phyloP scores from a whole-genome alignment of 2,113 vertebrate genomes.

The Fulmarus glacialis region DNA sequence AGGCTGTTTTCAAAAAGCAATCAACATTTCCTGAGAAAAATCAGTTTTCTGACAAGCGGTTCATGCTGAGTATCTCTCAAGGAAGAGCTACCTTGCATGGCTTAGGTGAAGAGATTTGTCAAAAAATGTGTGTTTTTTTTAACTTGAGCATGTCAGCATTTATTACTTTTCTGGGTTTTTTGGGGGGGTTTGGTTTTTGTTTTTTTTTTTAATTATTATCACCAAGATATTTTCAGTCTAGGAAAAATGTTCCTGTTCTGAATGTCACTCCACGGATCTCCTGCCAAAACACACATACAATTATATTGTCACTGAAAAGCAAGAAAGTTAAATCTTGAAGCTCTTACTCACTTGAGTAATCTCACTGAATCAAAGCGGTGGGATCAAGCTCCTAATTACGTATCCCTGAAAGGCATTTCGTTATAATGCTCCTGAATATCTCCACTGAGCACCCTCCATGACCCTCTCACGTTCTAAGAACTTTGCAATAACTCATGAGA shows the following conservation, averaged over 20 bases:
- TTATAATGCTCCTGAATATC: background rate
- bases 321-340: background rate
- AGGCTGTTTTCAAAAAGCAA: background rate
- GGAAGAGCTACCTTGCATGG: background rate
- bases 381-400: background rate
- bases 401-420: background rate
- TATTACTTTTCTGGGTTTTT: background rate
- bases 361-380: background rate
- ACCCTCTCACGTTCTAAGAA: background rate
- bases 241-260: background rate
- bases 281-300: background rate
- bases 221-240: background rate
- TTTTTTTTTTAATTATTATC: background rate
- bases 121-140: background rate
- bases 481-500: background rate
- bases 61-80: background rate
- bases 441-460: background rate
- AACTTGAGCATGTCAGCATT: background rate
- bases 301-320: background rate
- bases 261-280: background rate
- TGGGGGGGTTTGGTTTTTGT: background rate
- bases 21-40: background rate
- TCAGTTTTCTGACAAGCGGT: background rate
- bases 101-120: background rate
- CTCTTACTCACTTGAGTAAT: background rate